These are phyloP conservation scores for Clarias macrocephalus DNA, from an alignment of 2,113 vertebrate species.

Conservation along the genomic window DNA sequence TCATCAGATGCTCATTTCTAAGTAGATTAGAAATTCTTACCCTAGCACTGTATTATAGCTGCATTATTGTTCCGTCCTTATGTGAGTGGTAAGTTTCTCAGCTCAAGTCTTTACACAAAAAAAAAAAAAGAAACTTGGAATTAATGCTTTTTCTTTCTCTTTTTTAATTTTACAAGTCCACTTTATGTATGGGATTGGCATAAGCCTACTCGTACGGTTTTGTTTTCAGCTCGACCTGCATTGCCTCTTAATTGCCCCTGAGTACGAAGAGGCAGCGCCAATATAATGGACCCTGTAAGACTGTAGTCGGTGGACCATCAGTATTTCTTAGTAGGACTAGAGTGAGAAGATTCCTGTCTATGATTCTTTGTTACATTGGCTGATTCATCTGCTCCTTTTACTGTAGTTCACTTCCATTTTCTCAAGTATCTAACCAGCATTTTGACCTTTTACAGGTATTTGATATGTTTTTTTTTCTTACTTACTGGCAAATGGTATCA, in stretches of 20 bases:
- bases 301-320: conserved; percentile 17
- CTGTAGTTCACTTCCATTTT: neutral
- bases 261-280: conserved; percentile 8
- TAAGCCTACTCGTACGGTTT: neutral
- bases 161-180: neutral
- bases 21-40: neutral
- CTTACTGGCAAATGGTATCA: neutral
- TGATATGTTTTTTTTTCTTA: no score
- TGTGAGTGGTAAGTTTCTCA: neutral
- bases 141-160: neutral
- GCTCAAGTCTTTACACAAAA: neutral
- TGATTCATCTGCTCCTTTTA: neutral
- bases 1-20: neutral
- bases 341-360: neutral
- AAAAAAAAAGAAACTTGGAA: neutral
- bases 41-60: neutral
- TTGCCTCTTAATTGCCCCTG: conserved; percentile 33
- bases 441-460: neutral
- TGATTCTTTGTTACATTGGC: neutral
- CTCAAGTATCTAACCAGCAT: neutral
- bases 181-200: neutral
- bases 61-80: neutral
- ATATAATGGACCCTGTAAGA: neutral
- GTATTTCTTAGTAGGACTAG: neutral
- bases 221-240: neutral